These are phyloP conservation scores for Naja naja DNA, from an alignment of 2,113 vertebrate genomes.

Conservation along the genomic window DNA sequence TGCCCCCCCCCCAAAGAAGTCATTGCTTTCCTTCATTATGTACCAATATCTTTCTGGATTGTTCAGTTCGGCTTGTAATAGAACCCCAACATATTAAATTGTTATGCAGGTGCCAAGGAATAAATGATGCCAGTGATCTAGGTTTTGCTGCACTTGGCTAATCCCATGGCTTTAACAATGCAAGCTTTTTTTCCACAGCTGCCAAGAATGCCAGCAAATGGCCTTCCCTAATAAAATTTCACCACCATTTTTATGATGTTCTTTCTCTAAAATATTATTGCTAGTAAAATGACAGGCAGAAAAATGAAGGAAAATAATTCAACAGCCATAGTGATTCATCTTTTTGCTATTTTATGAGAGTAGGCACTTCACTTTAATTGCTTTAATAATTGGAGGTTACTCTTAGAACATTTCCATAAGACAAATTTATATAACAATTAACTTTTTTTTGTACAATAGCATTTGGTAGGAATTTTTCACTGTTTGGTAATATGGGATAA, in stretches of 20 bases:
- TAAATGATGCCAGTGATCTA: background rate
- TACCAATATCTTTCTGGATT: background rate
- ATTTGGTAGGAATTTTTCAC: conserved; percentile 1
- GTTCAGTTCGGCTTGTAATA: background rate
- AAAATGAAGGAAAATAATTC: conserved; percentile 10
- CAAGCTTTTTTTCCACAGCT: background rate
- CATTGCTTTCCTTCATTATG: background rate
- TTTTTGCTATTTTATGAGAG: conserved; percentile 5
- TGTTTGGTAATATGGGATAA: background rate
- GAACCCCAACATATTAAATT: background rate
- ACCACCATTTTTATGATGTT: background rate
- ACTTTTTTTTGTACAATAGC: background rate
- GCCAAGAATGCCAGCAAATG: background rate
- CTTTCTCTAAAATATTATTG: background rate
- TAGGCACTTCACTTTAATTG: conserved; percentile 3
- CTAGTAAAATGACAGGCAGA: background rate
- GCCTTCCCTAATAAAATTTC: background rate
- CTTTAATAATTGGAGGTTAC: conserved; percentile 24
- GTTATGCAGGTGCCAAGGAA: background rate
- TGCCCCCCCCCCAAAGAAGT: background rate
- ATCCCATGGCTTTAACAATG: background rate
- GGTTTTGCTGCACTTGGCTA: background rate
- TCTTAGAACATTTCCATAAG: conserved; percentile 17
- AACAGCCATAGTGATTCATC: background rate
- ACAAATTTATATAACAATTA: conserved; percentile 26